Base-by-base conservation (phyloP, 1,140 invertebrate species). In the Pseudomyrmex cubaensis region DNA sequence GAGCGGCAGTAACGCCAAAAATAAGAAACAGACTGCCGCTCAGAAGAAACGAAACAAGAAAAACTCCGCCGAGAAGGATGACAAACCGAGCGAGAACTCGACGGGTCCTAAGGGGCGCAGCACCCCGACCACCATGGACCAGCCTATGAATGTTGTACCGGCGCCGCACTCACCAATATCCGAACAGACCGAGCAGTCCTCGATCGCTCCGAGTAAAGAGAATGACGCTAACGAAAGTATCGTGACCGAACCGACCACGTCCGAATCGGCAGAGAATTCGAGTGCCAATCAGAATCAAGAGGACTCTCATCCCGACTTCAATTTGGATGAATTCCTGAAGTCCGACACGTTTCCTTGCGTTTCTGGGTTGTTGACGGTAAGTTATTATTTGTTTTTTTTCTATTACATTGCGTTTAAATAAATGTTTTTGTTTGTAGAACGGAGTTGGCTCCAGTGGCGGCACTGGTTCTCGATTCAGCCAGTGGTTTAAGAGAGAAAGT, bases 281-380 rank as follows among this genome's bases (percentile, higher is more conserved):
- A 64, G 7, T 13, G 75, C 74, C 2, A 90, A 90, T 35, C 90
- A 85, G n/a, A 88, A 87, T 20, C 85, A 87, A 66, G 91, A 93
- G 48, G 85, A 84, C 0, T 83, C 91, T 8, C 89, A 91, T 69
- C 85, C 91, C 2, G 95, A 96, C 62, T 97, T 97, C 93, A 96
- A 96, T 92, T 95, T 97, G 77, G 96, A 97, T 85, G 96, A 97
- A 46, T 96, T 97, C 88, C 94, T 97, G 17, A 96, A 97, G 85
- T 95, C 95, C 84, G 96, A 97, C 78, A 94, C 95, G 83, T 95
- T 96, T 80, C 95, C 96, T 90, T 93, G 94, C 2, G 93, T 96
- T 90, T 95, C 95, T 73, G 96, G 96, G 25, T 90, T 96, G 9
- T 90, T 96, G 25, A 95, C 96, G 22, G 96, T 96, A 93, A 94